A percentile compares a stretch with the other conserved stretches of the same genome.
Conservation (phyloP, 2,797 vertebrate species). For the Halcyon chelicuti region DNA sequence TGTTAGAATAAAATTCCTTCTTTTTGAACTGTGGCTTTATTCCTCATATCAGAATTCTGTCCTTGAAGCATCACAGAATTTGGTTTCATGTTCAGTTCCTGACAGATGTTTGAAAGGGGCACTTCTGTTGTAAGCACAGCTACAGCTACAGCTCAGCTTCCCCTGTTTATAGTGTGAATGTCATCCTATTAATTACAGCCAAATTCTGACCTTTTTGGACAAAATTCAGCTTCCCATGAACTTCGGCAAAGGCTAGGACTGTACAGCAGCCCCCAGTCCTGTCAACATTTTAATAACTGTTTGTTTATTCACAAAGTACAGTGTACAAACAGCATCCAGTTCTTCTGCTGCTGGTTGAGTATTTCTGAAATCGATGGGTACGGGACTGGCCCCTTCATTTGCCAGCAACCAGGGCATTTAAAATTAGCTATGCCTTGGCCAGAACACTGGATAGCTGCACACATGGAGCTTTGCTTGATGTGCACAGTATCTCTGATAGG, state of each 20-base stretch:
- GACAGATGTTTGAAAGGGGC: conserved; percentile 26
- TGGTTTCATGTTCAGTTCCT: background rate
- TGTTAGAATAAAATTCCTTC: background rate
- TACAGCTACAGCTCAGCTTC: background rate
- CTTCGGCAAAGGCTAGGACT: background rate
- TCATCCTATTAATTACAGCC: background rate
- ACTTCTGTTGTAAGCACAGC: background rate
- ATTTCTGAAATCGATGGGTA: background rate
- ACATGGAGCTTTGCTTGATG: background rate
- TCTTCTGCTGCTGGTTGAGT: background rate
- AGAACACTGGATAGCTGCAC: background rate
- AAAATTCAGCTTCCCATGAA: background rate
- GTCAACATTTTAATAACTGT: background rate
- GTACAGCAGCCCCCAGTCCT: background rate
- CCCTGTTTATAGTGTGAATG: background rate
- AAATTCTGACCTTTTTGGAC: background rate
- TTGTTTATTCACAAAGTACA: background rate
- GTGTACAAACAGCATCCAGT: background rate
- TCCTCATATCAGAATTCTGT: background rate
- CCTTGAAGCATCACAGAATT: background rate
- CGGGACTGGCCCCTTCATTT: background rate
- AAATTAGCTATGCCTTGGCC: background rate
- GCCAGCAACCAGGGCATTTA: background rate
- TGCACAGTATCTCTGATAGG: background rate
- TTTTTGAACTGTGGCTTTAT: background rate